Percentiles rank a stretch among this genome's conserved stretches.
These are phyloP conservation scores for Philopedon plagiatum DNA, from an alignment of 2,888 invertebrate species.

Conservation along the genomic window DNA sequence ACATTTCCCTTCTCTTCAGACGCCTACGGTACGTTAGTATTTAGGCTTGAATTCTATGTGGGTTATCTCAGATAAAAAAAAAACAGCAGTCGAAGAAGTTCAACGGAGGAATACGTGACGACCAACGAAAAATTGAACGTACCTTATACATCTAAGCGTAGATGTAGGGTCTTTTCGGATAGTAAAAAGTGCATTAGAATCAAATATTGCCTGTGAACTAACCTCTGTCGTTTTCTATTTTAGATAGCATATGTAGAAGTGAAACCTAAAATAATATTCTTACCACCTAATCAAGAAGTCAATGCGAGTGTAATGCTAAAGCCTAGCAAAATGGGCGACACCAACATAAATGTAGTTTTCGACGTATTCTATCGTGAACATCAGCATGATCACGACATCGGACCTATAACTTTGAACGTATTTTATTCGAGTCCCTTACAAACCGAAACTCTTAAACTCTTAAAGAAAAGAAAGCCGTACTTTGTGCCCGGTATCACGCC, in stretches of 20 bases:
- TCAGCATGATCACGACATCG: slow-evolving; percentile 18
- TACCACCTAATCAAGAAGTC: slow-evolving; percentile 50
- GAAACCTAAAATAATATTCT: slow-evolving; percentile 50
- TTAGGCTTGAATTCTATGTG: too few relatives aligned
- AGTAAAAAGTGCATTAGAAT: too few relatives aligned
- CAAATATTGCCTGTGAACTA: too few relatives aligned
- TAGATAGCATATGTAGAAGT: slow-evolving; percentile 60
- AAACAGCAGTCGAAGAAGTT: too few relatives aligned
- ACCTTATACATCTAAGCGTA: too few relatives aligned
- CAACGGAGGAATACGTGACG: too few relatives aligned
- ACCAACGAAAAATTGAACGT: too few relatives aligned
- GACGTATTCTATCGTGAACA: slow-evolving; percentile 54
- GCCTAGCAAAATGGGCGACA: slow-evolving; percentile 56
- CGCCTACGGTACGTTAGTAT: too few relatives aligned
- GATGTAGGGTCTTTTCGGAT: too few relatives aligned
- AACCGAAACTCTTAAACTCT: neutral
- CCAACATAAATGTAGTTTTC: slow-evolving; percentile 54
- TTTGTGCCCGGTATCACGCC: slow-evolving; percentile 64
- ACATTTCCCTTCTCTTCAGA: too few relatives aligned
- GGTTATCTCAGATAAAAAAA: too few relatives aligned
- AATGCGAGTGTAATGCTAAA: slow-evolving; percentile 56
- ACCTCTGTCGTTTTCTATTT: too few relatives aligned
- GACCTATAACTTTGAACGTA: slow-evolving; percentile 17
- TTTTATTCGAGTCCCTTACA: slow-evolving; percentile 16
- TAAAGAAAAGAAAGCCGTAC: slow-evolving; percentile 52